Evolutionary conservation across 1,140 invertebrate genomes (phyloP), one percentile per base, ranked within the genome.

Genomic region (Drosophila orosa): DNA sequence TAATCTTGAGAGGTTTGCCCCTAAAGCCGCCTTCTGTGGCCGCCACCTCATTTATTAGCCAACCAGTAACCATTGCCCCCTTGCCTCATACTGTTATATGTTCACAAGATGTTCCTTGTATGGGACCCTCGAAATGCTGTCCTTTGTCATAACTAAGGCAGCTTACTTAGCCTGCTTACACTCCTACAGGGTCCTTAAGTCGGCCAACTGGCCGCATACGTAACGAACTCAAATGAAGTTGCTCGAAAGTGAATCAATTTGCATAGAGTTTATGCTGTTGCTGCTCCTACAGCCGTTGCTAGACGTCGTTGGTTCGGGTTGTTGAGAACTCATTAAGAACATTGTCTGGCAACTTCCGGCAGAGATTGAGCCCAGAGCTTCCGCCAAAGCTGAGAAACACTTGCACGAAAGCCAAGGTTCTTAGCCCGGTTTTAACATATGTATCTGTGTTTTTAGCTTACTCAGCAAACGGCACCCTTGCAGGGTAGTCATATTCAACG

Each of bases 211-310:
- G 56, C 48, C 84, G 83, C 83, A 86, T 86, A 89, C 71, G 59
- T 86, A 86, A 86, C 83, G 83, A 86, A 83, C 84, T 83, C 80
- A 80, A 89, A 79, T 80, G 67, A 86, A 89, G 83, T 86, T 87
- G 71, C 67, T 57, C 52, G 62, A 69, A 78, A 83, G 66, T 79
- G 57, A 87, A 77, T 82, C 77, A 67, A 87, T 86, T 86, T 89
- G 75, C 79, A 86, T 86, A 89, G 74, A 87, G 78, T 82, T 75
- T 67, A 61, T 74, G 58, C 78, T 80, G 57, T 27, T 45, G 47
- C 57, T 65, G 45, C 48, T 59, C 35, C 56, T 39, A 35, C 50
- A 35, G 61, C 74, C 71, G 44, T 47, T 65, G 45, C 48, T 56
- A 42, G 42, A 15, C 13, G 50, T 15, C 19, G 7, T 15, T 12